phyloP scores from a whole-genome alignment of 2,888 invertebrate species.

The Drosophila mayaguana region DNA sequence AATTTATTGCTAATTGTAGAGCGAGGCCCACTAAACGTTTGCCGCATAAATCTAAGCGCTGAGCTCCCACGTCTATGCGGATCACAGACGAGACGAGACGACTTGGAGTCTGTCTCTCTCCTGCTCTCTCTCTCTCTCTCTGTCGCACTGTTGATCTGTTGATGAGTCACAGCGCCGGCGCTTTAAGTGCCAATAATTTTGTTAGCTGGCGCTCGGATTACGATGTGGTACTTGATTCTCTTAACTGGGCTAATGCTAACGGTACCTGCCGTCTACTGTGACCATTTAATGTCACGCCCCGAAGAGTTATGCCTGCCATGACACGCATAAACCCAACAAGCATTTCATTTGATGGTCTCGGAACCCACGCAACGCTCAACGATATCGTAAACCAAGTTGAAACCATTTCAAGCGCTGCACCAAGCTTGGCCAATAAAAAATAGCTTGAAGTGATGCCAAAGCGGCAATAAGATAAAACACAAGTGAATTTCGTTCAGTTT shows the following conservation, averaged over 20 bases:
- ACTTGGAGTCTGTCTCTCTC: constrained; percentile 16
- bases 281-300: constrained; percentile 23
- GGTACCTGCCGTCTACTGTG: constrained; percentile 49
- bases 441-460: background rate
- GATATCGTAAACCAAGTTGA: constrained; percentile 14
- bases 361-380: constrained; percentile 37
- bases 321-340: constrained; percentile 42
- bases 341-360: constrained; percentile 42
- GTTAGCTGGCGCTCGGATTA: constrained; percentile 64
- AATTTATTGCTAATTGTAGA: constrained; percentile 80
- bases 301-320: constrained; percentile 55
- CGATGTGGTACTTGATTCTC: constrained; percentile 27
- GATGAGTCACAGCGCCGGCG: constrained; percentile 65
- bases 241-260: constrained; percentile 49
- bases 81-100: constrained; percentile 14
- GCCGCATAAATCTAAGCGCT: constrained; percentile 52
- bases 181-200: constrained; percentile 52
- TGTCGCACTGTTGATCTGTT: background rate
- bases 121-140: background rate
- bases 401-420: constrained; percentile 10
- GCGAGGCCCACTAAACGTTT: constrained; percentile 63
- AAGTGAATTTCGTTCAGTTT: constrained; percentile 3
- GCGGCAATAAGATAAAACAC: background rate
- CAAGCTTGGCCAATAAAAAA: background rate
- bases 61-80: constrained; percentile 41